phyloP scores from a whole-genome alignment of 2,113 vertebrate genomes.

The Petroica traversi region DNA sequence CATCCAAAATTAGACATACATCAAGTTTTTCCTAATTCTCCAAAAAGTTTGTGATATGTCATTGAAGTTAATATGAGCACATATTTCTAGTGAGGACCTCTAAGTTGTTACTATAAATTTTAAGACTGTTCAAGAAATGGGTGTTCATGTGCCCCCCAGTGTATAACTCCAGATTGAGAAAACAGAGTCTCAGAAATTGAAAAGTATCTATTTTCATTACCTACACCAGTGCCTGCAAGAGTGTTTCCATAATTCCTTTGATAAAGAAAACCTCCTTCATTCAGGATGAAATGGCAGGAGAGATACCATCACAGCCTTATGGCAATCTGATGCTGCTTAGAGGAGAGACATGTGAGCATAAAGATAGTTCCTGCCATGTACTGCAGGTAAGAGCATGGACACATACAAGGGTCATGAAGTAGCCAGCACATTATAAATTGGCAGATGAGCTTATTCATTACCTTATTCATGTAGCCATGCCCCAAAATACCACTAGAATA shows the following conservation, averaged over 20 bases:
- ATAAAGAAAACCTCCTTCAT: not conserved
- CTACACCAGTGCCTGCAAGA: not conserved
- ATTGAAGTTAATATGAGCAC: not conserved
- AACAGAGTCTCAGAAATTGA: not conserved
- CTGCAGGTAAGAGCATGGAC: not conserved
- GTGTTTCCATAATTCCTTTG: not conserved
- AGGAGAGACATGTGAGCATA: not conserved
- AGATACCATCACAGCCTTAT: not conserved
- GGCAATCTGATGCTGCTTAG: not conserved
- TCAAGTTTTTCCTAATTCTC: not conserved
- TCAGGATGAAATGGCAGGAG: not conserved
- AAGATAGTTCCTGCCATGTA: rapidly evolving
- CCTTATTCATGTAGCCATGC: not conserved
- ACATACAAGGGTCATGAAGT: rapidly evolving
- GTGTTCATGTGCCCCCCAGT: rapidly evolving
- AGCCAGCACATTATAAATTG: not conserved
- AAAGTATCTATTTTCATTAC: not conserved
- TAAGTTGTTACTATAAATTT: not conserved
- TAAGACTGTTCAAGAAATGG: not conserved
- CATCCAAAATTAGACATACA: not conserved
- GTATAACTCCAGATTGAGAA: not conserved
- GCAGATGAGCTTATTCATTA: not conserved
- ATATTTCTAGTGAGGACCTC: not conserved
- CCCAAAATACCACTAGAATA: not conserved
- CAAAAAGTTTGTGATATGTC: not conserved